These are phyloP conservation scores for Calliopsis andreniformis DNA, from an alignment of 1,140 invertebrate species.

Conservation along the genomic window DNA sequence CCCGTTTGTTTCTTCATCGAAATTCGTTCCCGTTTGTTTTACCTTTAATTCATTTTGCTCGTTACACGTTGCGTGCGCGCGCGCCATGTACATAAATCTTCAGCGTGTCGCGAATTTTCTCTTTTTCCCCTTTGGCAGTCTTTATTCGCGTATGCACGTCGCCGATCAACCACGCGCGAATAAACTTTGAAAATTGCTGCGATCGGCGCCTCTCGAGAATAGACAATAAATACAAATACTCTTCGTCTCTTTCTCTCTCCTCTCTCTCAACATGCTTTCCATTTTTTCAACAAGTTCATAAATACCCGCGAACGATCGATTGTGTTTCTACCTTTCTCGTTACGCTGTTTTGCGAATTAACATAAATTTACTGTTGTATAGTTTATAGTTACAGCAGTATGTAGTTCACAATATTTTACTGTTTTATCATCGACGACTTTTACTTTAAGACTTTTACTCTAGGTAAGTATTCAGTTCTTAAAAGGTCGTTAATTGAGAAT, in stretches of 20 bases:
- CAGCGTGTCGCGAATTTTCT: neutral
- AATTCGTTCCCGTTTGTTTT: constrained; percentile 29
- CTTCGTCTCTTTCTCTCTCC: neutral
- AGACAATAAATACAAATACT: constrained; percentile 12
- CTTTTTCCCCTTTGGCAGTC: neutral
- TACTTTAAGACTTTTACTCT: too few relatives aligned
- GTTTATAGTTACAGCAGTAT: neutral
- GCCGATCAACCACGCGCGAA: neutral
- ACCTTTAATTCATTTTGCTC: constrained; percentile 7
- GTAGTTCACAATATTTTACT: neutral
- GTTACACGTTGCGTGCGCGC: constrained; percentile 9
- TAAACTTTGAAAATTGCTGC: neutral
- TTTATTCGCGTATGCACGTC: neutral
- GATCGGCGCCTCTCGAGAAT: neutral
- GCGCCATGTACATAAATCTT: constrained; percentile 20
- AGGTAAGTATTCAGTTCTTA: too few relatives aligned
- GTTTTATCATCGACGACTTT: neutral
- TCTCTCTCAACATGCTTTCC: neutral
- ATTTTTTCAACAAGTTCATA: neutral
- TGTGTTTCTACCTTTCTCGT: neutral
- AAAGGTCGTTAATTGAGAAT: too few relatives aligned
- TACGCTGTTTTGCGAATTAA: neutral
- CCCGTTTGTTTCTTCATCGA: neutral
- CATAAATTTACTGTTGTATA: neutral
- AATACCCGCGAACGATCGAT: constrained; percentile 20